Base-by-base conservation (phyloP, 2,888 invertebrate species). In the Sinodicranocentrus sp. region DNA sequence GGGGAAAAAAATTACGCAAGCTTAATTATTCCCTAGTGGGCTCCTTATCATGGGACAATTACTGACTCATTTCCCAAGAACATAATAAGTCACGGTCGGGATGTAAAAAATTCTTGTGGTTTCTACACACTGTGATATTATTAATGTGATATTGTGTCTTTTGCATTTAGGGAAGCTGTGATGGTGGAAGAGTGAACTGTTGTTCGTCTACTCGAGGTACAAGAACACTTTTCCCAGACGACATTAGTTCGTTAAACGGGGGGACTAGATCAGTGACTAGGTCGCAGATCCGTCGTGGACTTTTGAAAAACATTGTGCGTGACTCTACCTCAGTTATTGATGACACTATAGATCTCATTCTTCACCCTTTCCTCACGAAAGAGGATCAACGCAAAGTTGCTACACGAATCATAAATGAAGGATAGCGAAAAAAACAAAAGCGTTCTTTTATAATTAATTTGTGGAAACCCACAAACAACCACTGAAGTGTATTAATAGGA, bases 301-400 rank as follows among this genome's bases (percentile, higher is more conserved):
- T 89, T 15, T 71, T 88, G 15, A 80, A 85, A 63, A 84, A 87
- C 67, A 89, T 89, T 63, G 75, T 87, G n/a, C 72, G 84, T 57
- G 88, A 88, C 8, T 76, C 84, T 5, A 79, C 82, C 21, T 85
- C 82, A 19, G 28, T 89, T 8, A 72, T 89, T 21, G 88, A 89
- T 75, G 88, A 89, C 79, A 85, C 88, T 5, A 63, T 89, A 26
- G 88, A 89, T 82, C 82, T 89, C 26, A 8, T 88, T 54, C 84
- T 89, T 52, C 85, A 85, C 6, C 87, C 86, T 13, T 89, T 76
- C 48, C 71, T 88, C 21, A 87, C 85, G 6, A 72, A 84, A 76
- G 88, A 89, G 54, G 88, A 89, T 76, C 87, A 88, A 68, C 85
- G 85, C 26, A 86, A 77, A 75, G 73, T 88, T 23, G 88, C 87